These are phyloP conservation scores for Origma solitaria DNA, from an alignment of 2,113 vertebrate genomes.

Conservation along the genomic window DNA sequence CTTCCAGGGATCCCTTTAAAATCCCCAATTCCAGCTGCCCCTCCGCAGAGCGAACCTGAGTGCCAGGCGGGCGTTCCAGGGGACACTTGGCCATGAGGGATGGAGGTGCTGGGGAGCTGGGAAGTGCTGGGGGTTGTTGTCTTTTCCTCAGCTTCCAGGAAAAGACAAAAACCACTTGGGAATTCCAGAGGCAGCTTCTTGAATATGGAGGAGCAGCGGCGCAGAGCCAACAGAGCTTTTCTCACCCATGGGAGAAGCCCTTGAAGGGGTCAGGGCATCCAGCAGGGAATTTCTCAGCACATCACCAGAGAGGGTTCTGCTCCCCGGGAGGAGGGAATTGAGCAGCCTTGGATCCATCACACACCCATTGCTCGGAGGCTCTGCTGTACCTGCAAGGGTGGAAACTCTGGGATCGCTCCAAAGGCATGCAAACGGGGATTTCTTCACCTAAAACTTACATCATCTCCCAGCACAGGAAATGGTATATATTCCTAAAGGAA, in stretches of 20 bases:
- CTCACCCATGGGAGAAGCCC: rapidly evolving
- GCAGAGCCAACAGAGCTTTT: neutral
- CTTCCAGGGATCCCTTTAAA: neutral
- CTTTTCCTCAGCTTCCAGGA: neutral
- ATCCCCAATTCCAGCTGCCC: neutral
- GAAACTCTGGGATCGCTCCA: rapidly evolving
- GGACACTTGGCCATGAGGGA: rapidly evolving
- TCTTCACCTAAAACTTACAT: neutral
- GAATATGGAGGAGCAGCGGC: rapidly evolving
- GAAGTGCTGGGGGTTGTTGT: neutral
- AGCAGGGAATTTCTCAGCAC: neutral
- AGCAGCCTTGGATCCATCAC: neutral
- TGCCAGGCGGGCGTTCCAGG: too few relatives aligned
- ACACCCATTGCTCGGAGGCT: rapidly evolving
- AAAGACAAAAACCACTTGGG: rapidly evolving
- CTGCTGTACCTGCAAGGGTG: neutral
- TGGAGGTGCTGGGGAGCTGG: neutral
- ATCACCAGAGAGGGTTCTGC: neutral
- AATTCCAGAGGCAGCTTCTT: neutral
- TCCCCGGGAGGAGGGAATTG: neutral
- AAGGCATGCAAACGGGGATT: neutral
- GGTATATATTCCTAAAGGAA: neutral
- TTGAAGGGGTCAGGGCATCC: neutral
- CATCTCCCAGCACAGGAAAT: neutral
- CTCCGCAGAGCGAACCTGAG: neutral